A percentile compares a stretch with the other conserved stretches of the same genome.
These are phyloP conservation scores for Microctenopoma lineatum DNA, from an alignment of 2,797 vertebrate genomes.

Conservation along the genomic window DNA sequence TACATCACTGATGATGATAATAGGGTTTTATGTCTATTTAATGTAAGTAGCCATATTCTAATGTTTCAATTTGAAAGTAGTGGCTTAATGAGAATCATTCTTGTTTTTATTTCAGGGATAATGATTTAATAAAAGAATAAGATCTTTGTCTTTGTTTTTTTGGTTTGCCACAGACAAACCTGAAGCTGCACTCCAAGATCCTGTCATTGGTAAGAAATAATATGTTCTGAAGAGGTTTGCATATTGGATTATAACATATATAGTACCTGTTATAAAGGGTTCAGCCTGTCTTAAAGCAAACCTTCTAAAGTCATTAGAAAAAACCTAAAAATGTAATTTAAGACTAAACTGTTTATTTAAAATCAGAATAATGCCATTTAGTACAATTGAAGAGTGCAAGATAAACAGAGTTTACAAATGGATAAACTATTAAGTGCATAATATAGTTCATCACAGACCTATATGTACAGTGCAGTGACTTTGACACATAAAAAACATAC, in stretches of 20 bases:
- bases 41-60: no score
- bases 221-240: no score
- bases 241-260: background rate
- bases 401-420: constrained; percentile 7
- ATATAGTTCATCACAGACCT: background rate
- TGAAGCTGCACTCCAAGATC: background rate
- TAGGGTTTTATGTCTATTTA: no score
- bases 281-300: background rate
- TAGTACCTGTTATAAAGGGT: no score
- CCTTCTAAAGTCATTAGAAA: background rate
- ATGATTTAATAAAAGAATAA: constrained; percentile 6
- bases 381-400: constrained; percentile 20
- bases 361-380: background rate
- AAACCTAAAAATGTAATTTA: background rate
- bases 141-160: background rate
- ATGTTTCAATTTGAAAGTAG: no score
- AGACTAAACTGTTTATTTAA: constrained; percentile 18
- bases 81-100: background rate
- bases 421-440: constrained; percentile 13
- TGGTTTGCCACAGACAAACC: background rate
- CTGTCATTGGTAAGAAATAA: background rate
- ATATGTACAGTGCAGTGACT: background rate
- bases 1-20: constrained; percentile 33
- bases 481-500: constrained; percentile 13
- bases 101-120: constrained; percentile 1